These are phyloP conservation scores for Apus apus DNA, from an alignment of 2,113 vertebrate species.

Conservation along the genomic window DNA sequence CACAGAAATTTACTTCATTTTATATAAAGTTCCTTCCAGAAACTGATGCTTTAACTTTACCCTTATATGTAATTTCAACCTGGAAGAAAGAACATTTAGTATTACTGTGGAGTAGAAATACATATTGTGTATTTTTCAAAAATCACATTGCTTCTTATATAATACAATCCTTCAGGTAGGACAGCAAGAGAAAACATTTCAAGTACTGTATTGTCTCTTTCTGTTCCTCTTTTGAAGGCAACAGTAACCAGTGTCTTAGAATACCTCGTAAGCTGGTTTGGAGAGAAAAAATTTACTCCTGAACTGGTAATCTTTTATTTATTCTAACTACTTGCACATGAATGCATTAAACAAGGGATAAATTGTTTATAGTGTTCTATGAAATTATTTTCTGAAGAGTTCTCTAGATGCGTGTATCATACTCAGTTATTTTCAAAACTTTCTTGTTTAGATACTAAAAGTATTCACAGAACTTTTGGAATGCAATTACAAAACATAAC, in stretches of 20 bases:
- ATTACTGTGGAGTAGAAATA: neutral
- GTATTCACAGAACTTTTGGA: neutral
- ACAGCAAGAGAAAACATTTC: neutral
- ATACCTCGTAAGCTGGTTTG: constrained; percentile 91
- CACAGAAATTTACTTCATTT: neutral
- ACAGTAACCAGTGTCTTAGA: constrained; percentile 90
- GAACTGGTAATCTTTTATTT: constrained; percentile 86
- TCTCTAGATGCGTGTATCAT: neutral
- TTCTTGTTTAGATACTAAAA: neutral
- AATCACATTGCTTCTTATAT: neutral
- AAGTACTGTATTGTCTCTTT: neutral
- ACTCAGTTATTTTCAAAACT: neutral
- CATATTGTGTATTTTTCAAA: neutral
- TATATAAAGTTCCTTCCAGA: neutral
- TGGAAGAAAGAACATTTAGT: neutral
- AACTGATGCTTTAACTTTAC: neutral
- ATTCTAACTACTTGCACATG: constrained; percentile 30
- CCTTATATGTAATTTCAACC: neutral
- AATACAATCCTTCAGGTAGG: neutral
- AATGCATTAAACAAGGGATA: neutral
- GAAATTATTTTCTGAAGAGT: neutral
- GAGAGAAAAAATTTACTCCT: constrained; percentile 88
- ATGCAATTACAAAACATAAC: neutral
- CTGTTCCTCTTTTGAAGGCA: constrained; percentile 76
- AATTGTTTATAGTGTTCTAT: neutral